Evolutionary conservation across 1,140 invertebrate genomes (phyloP).

Genomic region (Aphidius gifuensis): DNA sequence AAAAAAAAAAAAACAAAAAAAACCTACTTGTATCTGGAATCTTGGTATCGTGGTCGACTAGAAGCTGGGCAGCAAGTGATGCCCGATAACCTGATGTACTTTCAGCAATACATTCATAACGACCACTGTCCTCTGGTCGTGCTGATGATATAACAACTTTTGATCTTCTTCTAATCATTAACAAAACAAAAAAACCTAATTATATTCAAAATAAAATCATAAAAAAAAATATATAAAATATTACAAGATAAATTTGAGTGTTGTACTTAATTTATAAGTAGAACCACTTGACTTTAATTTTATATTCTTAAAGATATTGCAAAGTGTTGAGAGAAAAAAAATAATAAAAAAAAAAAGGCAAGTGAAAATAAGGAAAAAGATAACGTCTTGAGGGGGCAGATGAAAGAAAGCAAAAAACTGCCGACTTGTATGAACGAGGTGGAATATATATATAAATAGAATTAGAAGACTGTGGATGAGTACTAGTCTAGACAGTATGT

Average conservation of each 20-base stretch:
- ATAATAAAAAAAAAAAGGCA: slow-evolving; percentile 7
- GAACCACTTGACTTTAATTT: too few species aligned
- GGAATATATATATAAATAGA: slow-evolving; percentile 51
- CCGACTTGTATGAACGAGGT: slow-evolving; percentile 46
- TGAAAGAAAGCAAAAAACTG: slow-evolving; percentile 49
- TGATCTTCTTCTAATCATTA: slow-evolving; percentile 67
- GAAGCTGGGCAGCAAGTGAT: slow-evolving; percentile 59
- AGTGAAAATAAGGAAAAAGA: slow-evolving; percentile 2
- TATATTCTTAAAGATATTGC: not conserved
- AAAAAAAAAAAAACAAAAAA: not conserved
- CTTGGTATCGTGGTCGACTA: slow-evolving; percentile 58
- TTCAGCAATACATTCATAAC: slow-evolving; percentile 71
- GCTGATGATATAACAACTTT: slow-evolving; percentile 72
- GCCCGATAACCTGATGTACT: slow-evolving; percentile 59
- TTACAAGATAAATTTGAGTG: not conserved
- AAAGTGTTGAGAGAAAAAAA: not conserved
- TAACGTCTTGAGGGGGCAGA: slow-evolving; percentile 45
- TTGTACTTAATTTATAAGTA: too few species aligned
- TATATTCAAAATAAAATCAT: slow-evolving; percentile 3
- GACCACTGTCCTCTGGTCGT: slow-evolving; percentile 66
- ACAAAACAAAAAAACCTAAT: not conserved
- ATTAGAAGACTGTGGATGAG: slow-evolving; percentile 25
- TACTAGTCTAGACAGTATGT: slow-evolving; percentile 55
- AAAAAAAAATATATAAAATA: not conserved
- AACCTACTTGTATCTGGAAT: slow-evolving; percentile 57